Evolutionary conservation across 2,113 vertebrate genomes (phyloP), one percentile per base, ranked within the genome.

Genomic region (Osmerus eperlanus): DNA sequence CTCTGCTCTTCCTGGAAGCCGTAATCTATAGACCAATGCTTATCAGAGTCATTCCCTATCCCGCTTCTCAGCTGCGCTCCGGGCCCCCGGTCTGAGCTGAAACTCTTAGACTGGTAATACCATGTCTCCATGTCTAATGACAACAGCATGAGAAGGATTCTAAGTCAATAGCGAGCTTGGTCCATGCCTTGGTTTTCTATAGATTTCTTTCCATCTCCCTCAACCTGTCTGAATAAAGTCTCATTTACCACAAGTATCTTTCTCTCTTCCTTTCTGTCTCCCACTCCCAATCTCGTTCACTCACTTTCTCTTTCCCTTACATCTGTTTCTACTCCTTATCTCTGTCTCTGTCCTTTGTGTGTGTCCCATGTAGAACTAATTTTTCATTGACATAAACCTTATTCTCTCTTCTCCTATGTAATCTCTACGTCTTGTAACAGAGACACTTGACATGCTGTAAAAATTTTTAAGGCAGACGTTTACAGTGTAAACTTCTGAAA

Each of bases 21-120:
- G 62, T 68, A 75, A 67, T 59, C 62, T 56, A 66, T 55, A 55
- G 41, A 47, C 41, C 41, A 47, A 9, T 74, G 52, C 70, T 56
- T 76, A 75, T 78, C 66, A 18, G 62, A 54, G 70, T 47, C 41
- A 64, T 71, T 71, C 25, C 70, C 51, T 21, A 54, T 13, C n/a
- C 19, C 19, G 32, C 28, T 47, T 47, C 41, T 47, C 9, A 36
- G 36, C 54, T 69, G 25, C 28, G 29, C 28, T 69, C 55, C 25
- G 32, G 18, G 28, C 62, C 16, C n/a, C 4, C 4, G 53, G 29
- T 11, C 28, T 56, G 67, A 25, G 15, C 67, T 9, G 28, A 54
- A 36, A 16, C 25, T 19, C 28, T 32, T 15, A 32, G 25, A 62
- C 11, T 28, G 23, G 29, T 64, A 64, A 18, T 4, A 15, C 7